Base-by-base conservation (phyloP, 2,888 invertebrate genomes). In the Leptinotarsa juncta region DNA sequence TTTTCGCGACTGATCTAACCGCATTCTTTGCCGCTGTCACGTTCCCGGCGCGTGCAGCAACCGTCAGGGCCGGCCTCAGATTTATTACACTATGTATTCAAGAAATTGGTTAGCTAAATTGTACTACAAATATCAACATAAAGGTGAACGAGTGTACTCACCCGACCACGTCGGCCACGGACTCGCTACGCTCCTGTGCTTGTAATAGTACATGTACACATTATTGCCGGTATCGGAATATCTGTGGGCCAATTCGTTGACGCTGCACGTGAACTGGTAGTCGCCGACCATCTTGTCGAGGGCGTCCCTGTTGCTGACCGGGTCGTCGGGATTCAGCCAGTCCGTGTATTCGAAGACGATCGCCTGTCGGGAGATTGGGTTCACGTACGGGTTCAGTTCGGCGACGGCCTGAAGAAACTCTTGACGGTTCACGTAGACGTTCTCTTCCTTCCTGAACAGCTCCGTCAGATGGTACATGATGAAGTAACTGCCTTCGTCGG, bases 121-220 rank as follows among this genome's bases (percentile, higher is more conserved):
- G 32, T 32, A 32, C 42, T 42, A 42, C 10, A 42, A 42, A 42
- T 42, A 20, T 1, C 20, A 1, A 42, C 42, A 42, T n/a, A 18
- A 23, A 65, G n/a, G 14, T 18, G 16, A 7, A n/a, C 5, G 49
- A 4, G 5, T 51, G 5, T 51, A 55, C 77, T 74, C 48, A 78
- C 78, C 97, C 80, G 97, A 96, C 97, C 97, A 98, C 70, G 93
- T 92, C 0, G 97, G 97, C 97, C 97, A 98, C 0, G 95, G 95
- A 85, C 95, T 82, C 32, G 82, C 79, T 85, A 93, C 90, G 80
- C 96, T 95, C 80, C 96, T 92, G 86, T 97, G 96, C 83, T 94
- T 95, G 88, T 94, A 97, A 86, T 96, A 95, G 88, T 97, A 97
- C 90, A 95, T 95, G 89, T 95, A 97, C 67, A 96, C 97, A 85